Conservation (phyloP, 2,797 vertebrate species). For the Ctenopoma multispine region DNA sequence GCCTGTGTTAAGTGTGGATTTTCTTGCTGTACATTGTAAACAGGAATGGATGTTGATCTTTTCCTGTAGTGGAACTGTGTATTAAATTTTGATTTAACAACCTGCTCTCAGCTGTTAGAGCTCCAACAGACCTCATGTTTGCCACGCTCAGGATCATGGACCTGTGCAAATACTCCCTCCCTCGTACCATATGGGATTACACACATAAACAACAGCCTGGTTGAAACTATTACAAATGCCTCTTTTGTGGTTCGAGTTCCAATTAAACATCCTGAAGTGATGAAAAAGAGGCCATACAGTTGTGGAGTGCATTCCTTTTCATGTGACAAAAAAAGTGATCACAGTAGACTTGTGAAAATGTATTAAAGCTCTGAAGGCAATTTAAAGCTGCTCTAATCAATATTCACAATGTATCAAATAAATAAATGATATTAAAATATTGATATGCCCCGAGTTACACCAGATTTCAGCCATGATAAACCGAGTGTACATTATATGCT, state of each 20-base stretch:
- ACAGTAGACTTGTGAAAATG: not conserved
- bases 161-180: constrained; percentile 55
- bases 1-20: constrained; percentile 62
- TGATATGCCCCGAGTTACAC: not conserved
- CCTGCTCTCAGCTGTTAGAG: constrained; percentile 39
- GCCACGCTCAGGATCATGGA: constrained; percentile 52
- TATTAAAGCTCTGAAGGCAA: not conserved
- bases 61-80: constrained; percentile 61
- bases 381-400: not conserved
- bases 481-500: not conserved
- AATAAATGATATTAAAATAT: no score
- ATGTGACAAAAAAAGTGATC: constrained; percentile 3
- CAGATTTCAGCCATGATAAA: not conserved
- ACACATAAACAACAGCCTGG: constrained; percentile 51
- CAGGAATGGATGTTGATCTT: constrained; percentile 76
- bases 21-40: constrained; percentile 77
- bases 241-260: constrained; percentile 1
- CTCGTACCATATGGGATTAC: constrained; percentile 32
- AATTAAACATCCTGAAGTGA: constrained; percentile 61
- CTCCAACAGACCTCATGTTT: constrained; percentile 46
- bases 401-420: not conserved
- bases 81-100: constrained; percentile 76
- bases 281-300: constrained; percentile 30
- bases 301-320: constrained; percentile 12
- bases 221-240: constrained; percentile 35